These are phyloP conservation scores for Sabatieria punctata DNA, from an alignment of 2,888 invertebrate genomes.

Conservation along the genomic window DNA sequence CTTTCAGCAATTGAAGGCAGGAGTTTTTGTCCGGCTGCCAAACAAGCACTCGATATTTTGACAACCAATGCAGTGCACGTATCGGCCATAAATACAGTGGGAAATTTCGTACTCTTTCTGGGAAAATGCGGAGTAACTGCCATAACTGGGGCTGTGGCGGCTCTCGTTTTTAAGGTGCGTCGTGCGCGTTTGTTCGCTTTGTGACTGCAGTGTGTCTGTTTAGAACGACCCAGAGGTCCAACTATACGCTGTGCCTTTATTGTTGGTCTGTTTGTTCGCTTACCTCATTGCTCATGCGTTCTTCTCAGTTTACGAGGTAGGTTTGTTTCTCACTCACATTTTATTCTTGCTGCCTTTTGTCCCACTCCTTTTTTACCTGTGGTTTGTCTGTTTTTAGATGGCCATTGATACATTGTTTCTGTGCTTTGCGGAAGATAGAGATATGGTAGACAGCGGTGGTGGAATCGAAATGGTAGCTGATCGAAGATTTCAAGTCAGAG, in stretches of 20 bases:
- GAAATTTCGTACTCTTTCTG: slow-evolving; percentile 76
- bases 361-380: neutral
- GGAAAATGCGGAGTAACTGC: slow-evolving; percentile 63
- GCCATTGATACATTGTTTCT: slow-evolving; percentile 80
- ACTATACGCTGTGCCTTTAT: slow-evolving; percentile 67
- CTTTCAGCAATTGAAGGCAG: slow-evolving; percentile 60
- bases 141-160: slow-evolving; percentile 57
- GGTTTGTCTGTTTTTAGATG: slow-evolving; percentile 58
- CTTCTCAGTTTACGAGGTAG: slow-evolving; percentile 76
- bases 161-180: slow-evolving; percentile 50
- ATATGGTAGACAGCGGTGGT: neutral
- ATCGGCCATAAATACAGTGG: slow-evolving; percentile 75
- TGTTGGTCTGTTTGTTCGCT: slow-evolving; percentile 57
- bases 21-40: slow-evolving; percentile 73
- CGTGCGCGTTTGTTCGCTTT: slow-evolving; percentile 1
- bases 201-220: too few relatives aligned
- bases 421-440: slow-evolving; percentile 41
- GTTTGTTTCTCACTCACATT: slow-evolving; percentile 13
- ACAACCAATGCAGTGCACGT: slow-evolving; percentile 67
- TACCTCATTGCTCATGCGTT: slow-evolving; percentile 85
- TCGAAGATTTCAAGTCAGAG: too few relatives aligned
- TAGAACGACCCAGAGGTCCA: slow-evolving; percentile 49
- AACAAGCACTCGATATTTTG: slow-evolving; percentile 71
- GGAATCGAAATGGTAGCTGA: too few relatives aligned
- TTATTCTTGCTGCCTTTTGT: too few relatives aligned